Evolutionary conservation across 1,140 invertebrate genomes (phyloP), one percentile per base, ranked within the genome.

Genomic region (Aethina tumida): DNA sequence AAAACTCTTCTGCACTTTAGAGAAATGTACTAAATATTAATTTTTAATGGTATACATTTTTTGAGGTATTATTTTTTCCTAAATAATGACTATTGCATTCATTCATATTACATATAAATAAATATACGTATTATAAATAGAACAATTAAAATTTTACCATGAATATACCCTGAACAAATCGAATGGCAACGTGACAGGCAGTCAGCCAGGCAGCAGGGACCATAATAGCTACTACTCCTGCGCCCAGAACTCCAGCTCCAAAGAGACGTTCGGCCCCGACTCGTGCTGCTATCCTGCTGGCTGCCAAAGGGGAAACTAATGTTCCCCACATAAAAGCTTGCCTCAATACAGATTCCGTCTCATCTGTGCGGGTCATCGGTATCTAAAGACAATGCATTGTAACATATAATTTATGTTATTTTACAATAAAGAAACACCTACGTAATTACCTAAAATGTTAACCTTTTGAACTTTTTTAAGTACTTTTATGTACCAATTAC

Each of bases 251-350:
- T 1, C 69, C 67, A 13, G 65, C 59, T 3, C 70, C 71, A 45
- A 71, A 71, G 0, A 72, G 62, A 51, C 69, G 64, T 17, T 70
- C 70, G 1, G 71, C 70, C 5, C 71, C 71, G 0, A 70, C 68
- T 19, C 68, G 52, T 9, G 68, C 69, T 50, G 70, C 71, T n/a
- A 74, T 67, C 17, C 71, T 50, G 45, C 69, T 71, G 5, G 68
- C 71, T 1, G 68, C 68, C 14, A 74, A 45, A 1, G 71, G 71
- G 0, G 69, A 70, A 2, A 70, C 62, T 0, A 73, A 59, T 33
- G 70, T 68, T 7, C 71, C 71, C 71, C 70, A 74, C 40, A 74
- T 54, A 46, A 72, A 74, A 3, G 70, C 68, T 40, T 72, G 67
- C 4, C 70, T 55, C 52, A 73, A 63, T 36, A 68, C 68, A 0